Evolutionary conservation across 2,113 vertebrate species (phyloP).

Genomic region (Pyxicephalus adspersus): DNA sequence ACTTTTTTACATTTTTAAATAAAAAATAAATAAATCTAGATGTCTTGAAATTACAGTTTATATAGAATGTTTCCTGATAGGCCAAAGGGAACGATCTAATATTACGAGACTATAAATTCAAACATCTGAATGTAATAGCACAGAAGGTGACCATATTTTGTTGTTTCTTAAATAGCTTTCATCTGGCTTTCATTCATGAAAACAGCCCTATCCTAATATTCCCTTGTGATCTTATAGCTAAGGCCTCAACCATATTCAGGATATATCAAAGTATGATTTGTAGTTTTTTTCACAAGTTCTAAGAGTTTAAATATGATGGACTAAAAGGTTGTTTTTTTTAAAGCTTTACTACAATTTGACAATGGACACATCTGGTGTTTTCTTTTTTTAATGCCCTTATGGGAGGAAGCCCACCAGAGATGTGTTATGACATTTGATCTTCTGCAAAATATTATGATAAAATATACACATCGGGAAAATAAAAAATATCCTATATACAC

Average conservation of each 20-base stretch:
- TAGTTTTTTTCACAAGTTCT: slow-evolving; percentile 2
- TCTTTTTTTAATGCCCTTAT: not conserved
- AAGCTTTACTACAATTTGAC: not conserved
- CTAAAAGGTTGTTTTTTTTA: not conserved
- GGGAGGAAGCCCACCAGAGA: slow-evolving; percentile 14
- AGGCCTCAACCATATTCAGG: not conserved
- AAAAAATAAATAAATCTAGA: not conserved
- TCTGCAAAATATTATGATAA: not conserved
- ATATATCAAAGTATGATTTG: slow-evolving; percentile 16
- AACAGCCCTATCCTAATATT: slow-evolving; percentile 31
- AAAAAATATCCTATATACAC: too few species aligned
- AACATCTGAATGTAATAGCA: not conserved
- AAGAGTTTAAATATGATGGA: slow-evolving; percentile 13
- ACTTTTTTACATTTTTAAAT: too few species aligned
- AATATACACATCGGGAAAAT: too few species aligned
- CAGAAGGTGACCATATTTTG: slow-evolving; percentile 30
- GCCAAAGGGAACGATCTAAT: slow-evolving; percentile 5
- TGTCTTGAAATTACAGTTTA: not conserved
- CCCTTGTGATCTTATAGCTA: not conserved
- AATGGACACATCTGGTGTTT: slow-evolving; percentile 18
- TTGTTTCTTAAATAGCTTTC: not conserved
- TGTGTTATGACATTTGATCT: not conserved
- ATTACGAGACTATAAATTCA: not conserved
- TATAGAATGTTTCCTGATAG: not conserved
- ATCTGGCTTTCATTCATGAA: slow-evolving; percentile 29